Base-by-base conservation (phyloP, 2,888 invertebrate genomes). In the Trissoscelio sp. region DNA sequence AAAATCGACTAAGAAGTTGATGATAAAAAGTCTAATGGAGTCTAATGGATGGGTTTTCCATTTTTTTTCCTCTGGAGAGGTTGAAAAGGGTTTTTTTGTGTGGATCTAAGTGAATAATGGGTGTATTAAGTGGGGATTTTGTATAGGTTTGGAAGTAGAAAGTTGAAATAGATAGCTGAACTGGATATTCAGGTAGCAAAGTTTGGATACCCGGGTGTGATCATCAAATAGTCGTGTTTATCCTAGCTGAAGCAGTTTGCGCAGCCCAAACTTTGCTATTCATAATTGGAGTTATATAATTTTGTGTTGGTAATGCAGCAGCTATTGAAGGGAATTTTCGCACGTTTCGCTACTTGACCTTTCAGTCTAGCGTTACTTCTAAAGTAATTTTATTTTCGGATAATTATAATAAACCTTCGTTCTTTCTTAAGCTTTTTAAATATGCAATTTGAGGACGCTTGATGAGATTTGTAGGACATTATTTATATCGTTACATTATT, bases 211-310 rank as follows among this genome's bases (percentile, higher is more conserved):
- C 7, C 14, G n/a, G 7, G 53, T 53, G 31, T 3, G 53, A 42
- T 18, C 11, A 0, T 44, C 60, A 44, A 44, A 60, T 22, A 58
- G 12, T 4, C 44, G 60, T 46, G 31, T 62, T 62, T 62, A 22
- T 44, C 9, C 6, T 46, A 5, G 2, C 60, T 18, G 60, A 62
- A 46, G 60, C 31, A 7, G 16, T 62, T 46, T 62, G 62, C 20
- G 7, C 18, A 62, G 31, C 0, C 18, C 44, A 44, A 62, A 62
- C 28, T 62, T 46, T 28, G 31, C 44, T 46, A 44, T 46, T 62
- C 42, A n/a, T 42, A 42, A 42, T 44, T 62, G 11, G 18, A 18
- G 16, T 62, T 62, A 18, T 18, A 42, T 46, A 62, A 44, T 44
- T 20, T 28, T 3, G 2, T n/a, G 20, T 0, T 9, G 9, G 16